Base-by-base conservation (phyloP, 2,888 invertebrate species). In the Philhelius pedissequus region DNA sequence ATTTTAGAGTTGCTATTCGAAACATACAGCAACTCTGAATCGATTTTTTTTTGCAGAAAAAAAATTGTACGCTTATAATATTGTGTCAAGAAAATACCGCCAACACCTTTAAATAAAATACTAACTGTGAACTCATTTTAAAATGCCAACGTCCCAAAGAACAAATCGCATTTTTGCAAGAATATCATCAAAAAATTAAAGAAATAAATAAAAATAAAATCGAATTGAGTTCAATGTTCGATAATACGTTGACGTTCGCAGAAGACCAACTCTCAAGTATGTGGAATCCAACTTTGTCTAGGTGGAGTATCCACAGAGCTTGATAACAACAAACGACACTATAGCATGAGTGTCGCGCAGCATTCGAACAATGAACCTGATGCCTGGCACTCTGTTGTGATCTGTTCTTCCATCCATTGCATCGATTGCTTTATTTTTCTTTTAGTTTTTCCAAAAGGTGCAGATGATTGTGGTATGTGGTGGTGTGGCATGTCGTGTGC, bases 301-400 rank as follows among this genome's bases (percentile, higher is more conserved):
- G 77, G 45, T 48, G 70, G 70, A 74, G 35, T 13, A 15, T n/a
- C 48, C 3, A 15, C 4, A 25, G 0, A n/a, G n/a, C n/a, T n/a
- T n/a, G n/a, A n/a, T n/a, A n/a, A 25, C 54, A 6, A 18, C 11
- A 32, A 32, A 32, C 32, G 13, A 54, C n/a, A n/a, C 54, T 54
- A 18, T 11, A 54, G n/a, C n/a, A n/a, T n/a, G n/a, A n/a, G 54
- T 54, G 32, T 38, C 52, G 25, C n/a, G n/a, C 50, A 71, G 66
- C 68, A 48, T 20, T 69, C 66, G 74, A 79, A 27, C 83, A 69
- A 79, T 70, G 79, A 83, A 83, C 83, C 83, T 74, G 60, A 56
- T 54, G 18, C 18, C 60, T 45, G 40, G 48, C 40, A 52, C 50
- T 68, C 52, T 68, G 45, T 38, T 71, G 73, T 58, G 58, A 56